These are phyloP conservation scores for Steatornis caripensis DNA, from an alignment of 2,113 vertebrate species.

Conservation along the genomic window DNA sequence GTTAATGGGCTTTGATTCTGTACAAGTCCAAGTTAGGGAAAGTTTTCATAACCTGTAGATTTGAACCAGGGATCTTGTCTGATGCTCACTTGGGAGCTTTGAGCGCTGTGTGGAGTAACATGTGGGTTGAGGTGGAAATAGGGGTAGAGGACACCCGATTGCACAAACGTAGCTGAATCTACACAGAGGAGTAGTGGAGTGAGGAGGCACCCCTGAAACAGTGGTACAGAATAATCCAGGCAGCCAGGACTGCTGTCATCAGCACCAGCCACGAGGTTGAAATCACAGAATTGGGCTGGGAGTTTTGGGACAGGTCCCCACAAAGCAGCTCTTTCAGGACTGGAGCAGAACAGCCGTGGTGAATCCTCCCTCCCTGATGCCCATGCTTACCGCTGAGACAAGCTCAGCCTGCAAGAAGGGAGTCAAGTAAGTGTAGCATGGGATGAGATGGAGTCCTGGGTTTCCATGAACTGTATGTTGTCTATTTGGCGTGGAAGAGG, in stretches of 20 bases:
- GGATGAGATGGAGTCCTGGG: not conserved
- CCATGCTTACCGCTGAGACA: accelerated
- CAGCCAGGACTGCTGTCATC: not conserved
- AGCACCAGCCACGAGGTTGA: not conserved
- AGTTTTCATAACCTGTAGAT: not conserved
- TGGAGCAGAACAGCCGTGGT: not conserved
- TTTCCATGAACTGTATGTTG: not conserved
- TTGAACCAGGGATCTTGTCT: not conserved
- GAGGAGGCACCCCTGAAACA: not conserved
- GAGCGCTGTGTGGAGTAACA: not conserved
- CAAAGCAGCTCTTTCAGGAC: not conserved
- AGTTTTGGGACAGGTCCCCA: not conserved
- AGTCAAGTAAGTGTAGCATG: not conserved
- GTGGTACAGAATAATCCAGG: not conserved
- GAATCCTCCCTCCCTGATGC: not conserved
- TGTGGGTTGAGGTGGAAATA: not conserved
- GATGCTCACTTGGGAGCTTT: not conserved
- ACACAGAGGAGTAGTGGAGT: not conserved
- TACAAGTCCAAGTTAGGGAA: not conserved
- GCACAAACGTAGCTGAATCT: not conserved
- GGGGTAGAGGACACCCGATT: not conserved
- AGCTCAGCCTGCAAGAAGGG: not conserved
- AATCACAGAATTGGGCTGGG: not conserved
- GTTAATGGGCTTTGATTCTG: not conserved
- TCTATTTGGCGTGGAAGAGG: not conserved